phyloP scores from a whole-genome alignment of 1,140 invertebrate species.

The Habropoda laboriosa region DNA sequence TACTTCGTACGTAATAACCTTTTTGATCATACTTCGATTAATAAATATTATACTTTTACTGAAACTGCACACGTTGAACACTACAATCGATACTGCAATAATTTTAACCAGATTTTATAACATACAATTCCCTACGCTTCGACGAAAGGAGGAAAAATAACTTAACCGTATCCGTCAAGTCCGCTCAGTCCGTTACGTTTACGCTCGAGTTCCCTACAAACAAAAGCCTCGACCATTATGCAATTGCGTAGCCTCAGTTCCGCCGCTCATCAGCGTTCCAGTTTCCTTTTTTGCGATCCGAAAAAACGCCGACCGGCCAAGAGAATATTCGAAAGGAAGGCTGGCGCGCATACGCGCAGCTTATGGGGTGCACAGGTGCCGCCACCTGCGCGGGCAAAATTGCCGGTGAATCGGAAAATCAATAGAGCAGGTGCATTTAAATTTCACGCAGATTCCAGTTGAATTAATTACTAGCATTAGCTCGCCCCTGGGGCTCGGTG shows the following conservation, averaged over 20 bases:
- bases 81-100: too few species aligned
- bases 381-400: constrained; percentile 32
- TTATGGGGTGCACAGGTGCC: constrained; percentile 21
- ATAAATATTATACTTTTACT: too few species aligned
- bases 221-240: background rate
- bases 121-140: background rate
- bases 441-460: constrained; percentile 59
- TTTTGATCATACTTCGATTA: too few species aligned
- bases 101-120: too few species aligned
- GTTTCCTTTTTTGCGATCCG: background rate
- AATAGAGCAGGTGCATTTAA: constrained; percentile 61
- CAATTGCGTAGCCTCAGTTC: background rate
- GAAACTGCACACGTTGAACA: too few species aligned
- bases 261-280: background rate
- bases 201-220: background rate
- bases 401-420: constrained; percentile 45
- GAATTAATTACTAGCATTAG: constrained; percentile 60
- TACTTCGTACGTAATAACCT: too few species aligned
- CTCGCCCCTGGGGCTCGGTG: background rate
- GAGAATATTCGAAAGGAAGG: background rate
- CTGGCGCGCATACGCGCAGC: background rate
- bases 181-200: background rate
- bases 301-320: background rate
- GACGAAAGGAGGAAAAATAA: too few species aligned
- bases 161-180: background rate